Percentiles rank a stretch among this genome's conserved stretches.
Conservation (phyloP, 2,888 invertebrate species). For the Digitonthophagus gazella region DNA sequence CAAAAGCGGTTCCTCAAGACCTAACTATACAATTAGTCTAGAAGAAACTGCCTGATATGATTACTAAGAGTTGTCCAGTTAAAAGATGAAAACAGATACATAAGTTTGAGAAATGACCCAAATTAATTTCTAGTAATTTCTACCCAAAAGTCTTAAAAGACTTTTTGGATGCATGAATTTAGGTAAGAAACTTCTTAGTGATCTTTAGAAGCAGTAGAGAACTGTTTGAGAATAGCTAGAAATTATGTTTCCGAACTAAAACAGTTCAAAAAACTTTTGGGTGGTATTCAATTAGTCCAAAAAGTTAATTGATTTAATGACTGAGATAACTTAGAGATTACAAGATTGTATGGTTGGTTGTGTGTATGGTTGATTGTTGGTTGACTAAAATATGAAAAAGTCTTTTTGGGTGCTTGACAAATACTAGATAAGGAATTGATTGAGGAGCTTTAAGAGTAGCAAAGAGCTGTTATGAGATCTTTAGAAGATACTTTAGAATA, state of each 20-base stretch:
- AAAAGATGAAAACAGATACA: slow-evolving; percentile 83
- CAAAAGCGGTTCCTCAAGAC: slow-evolving; percentile 93
- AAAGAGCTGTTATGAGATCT: slow-evolving; percentile 91
- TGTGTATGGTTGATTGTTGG: too few relatives aligned
- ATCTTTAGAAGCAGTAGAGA: too few relatives aligned
- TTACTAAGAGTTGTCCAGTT: slow-evolving; percentile 90
- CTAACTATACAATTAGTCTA: slow-evolving; percentile 92
- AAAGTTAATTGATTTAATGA: slow-evolving; percentile 97
- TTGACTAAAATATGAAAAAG: slow-evolving; percentile 87
- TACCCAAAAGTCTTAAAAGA: too few relatives aligned
- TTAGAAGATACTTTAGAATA: too few relatives aligned
- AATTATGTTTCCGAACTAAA: slow-evolving; percentile 89
- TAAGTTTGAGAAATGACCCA: too few relatives aligned
- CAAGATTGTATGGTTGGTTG: slow-evolving; percentile 84
- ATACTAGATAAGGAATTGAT: slow-evolving; percentile 91
- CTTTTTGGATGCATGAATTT: too few relatives aligned
- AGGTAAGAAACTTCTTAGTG: too few relatives aligned
- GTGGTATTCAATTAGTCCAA: slow-evolving; percentile 95
- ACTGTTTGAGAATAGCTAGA: slow-evolving; percentile 80
- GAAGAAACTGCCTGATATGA: slow-evolving; percentile 96
- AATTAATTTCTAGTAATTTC: too few relatives aligned
- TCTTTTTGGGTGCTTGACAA: slow-evolving; percentile 94
- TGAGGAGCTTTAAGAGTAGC: slow-evolving; percentile 98
- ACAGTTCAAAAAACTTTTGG: slow-evolving; percentile 91
- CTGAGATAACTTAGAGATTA: slow-evolving; percentile 90